Percentiles rank a stretch among this genome's conserved stretches.
Evolutionary conservation across 2,888 invertebrate species (phyloP).

Genomic region (Amblyjoppa fuscipennis): DNA sequence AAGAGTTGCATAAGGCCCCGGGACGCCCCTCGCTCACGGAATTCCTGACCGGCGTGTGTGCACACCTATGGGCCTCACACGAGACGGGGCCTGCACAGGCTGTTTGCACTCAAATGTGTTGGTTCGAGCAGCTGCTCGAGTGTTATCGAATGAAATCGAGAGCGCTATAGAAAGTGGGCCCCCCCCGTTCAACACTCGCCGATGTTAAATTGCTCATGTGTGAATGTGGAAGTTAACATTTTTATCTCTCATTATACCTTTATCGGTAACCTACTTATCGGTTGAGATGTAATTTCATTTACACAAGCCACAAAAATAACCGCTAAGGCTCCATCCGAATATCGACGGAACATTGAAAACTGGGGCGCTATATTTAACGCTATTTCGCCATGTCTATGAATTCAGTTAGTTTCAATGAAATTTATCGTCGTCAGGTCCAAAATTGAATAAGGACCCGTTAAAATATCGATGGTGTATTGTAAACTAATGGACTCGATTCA

Average conservation of each 20-base stretch:
- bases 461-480: not conserved
- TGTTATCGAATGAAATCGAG: constrained; percentile 67
- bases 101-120: constrained; percentile 43
- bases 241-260: not conserved
- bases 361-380: not conserved
- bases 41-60: constrained; percentile 75
- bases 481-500: not conserved
- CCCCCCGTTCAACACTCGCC: constrained; percentile 51
- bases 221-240: constrained; percentile 17
- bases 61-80: constrained; percentile 34
- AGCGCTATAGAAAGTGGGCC: constrained; percentile 66
- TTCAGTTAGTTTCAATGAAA: not conserved
- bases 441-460: not conserved
- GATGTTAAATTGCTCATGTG: not conserved
- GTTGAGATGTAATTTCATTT: not conserved
- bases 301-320: not conserved
- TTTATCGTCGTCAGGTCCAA: not conserved
- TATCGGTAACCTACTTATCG: not conserved
- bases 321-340: not conserved
- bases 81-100: constrained; percentile 29
- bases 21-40: constrained; percentile 64
- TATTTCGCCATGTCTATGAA: not conserved
- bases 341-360: constrained; percentile 5
- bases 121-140: constrained; percentile 47
- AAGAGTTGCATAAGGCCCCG: constrained; percentile 77